Base-by-base conservation (phyloP, 2,113 vertebrate species). In the Zeus faber region DNA sequence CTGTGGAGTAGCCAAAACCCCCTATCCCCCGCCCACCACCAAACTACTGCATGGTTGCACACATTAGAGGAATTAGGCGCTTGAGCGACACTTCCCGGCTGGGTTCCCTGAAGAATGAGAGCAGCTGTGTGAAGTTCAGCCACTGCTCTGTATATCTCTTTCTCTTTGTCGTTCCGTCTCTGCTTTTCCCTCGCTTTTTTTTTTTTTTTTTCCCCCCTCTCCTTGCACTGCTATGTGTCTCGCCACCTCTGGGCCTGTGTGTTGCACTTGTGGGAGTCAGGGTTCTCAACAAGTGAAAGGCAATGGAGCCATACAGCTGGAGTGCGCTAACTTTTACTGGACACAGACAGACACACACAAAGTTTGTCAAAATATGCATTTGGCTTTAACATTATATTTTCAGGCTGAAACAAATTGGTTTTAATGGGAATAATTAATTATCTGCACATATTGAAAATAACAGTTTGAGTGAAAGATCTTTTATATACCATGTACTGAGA, bases 41-140 rank as follows among this genome's bases (percentile, higher is more conserved):
- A 37, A 51, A 50, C 49, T 39, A 40, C 82, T 67, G 85, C 91
- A 92, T 92, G 93, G 90, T 86, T 92, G 90, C 79, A 77, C 90
- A 88, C 82, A 88, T 93, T 93, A 96, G 90, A 91, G 91, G 87
- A 90, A 92, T 95, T 95, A 95, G 88, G 85, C 90, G 87, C 85
- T 88, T 88, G 89, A 94, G 88, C 82, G 85, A 81, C 86, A 80
- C 87, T 89, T 87, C 86, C 85, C 81, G 85, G 89, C 90, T 90
- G 88, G 87, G 90, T 96, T 97, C 94, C 93, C 93, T 91, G 89
- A 94, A 94, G 95, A 96, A 94, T 90, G 88, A 85, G 88, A 89
- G 91, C 95, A 98, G 92, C 93, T 95, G 95, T 85, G 89, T 85
- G 71, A 74, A 76, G 84, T 89, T 88, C 79, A 63, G 74, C 64